These are phyloP conservation scores for Campoplex capitator DNA, from an alignment of 2,888 invertebrate species.

Conservation along the genomic window DNA sequence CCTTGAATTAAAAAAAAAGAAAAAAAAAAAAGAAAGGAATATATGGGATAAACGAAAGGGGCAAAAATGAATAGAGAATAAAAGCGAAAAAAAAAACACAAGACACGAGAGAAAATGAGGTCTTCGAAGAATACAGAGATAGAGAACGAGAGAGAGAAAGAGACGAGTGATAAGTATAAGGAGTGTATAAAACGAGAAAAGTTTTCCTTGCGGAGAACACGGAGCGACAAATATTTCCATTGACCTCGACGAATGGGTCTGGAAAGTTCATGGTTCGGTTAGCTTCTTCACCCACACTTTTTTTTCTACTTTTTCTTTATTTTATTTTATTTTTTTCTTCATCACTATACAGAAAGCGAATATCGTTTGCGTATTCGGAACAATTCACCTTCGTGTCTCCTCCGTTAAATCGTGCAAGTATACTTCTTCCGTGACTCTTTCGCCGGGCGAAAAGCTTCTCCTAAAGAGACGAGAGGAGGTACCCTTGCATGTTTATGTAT, in stretches of 20 bases:
- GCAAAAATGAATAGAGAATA: neutral
- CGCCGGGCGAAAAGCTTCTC: neutral
- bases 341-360: neutral
- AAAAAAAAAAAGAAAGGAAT: neutral
- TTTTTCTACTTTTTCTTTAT: neutral
- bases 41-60: conserved; percentile 2
- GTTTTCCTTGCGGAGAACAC: conserved; percentile 46
- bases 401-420: conserved; percentile 45
- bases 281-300: neutral
- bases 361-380: conserved; percentile 36
- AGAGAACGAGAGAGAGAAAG: neutral
- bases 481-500: conserved; percentile 10
- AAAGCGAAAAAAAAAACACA: conserved; percentile 23
- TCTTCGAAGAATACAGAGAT: conserved; percentile 9
- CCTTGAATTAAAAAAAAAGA: neutral
- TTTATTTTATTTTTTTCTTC: neutral
- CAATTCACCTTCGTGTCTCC: conserved; percentile 26
- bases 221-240: conserved; percentile 68
- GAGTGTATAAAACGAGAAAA: conserved; percentile 66
- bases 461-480: conserved; percentile 3
- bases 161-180: conserved; percentile 36
- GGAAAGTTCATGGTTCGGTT: conserved; percentile 64
- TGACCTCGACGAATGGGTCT: conserved; percentile 69
- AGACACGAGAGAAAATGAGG: conserved; percentile 23
- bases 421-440: conserved; percentile 54